Percentiles rank a stretch among this genome's conserved stretches.
These are phyloP conservation scores for Ophiodon elongatus DNA, from an alignment of 2,113 vertebrate species.

Conservation along the genomic window DNA sequence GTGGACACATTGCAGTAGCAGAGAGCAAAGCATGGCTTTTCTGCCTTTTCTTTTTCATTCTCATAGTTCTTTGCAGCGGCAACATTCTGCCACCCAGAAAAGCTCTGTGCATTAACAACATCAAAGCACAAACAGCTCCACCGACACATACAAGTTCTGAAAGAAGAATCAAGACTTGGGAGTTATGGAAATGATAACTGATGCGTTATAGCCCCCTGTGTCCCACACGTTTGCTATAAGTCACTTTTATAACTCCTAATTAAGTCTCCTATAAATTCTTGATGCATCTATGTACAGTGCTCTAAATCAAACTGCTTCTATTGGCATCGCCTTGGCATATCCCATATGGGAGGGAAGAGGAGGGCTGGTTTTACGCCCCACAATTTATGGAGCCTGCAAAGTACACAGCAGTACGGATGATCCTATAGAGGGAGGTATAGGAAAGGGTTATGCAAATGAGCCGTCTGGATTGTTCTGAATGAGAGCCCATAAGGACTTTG, in stretches of 20 bases:
- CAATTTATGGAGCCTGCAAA: slow-evolving; percentile 72
- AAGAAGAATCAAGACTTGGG: slow-evolving; percentile 52
- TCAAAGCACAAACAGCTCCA: slow-evolving; percentile 53
- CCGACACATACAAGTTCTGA: slow-evolving; percentile 53
- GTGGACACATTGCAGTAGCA: slow-evolving; percentile 19
- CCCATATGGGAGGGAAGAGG: slow-evolving; percentile 26
- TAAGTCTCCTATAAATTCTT: slow-evolving; percentile 74
- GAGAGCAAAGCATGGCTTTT: slow-evolving; percentile 14
- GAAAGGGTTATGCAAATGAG: slow-evolving; percentile 59
- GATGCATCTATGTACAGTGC: slow-evolving; percentile 70
- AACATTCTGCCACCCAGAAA: slow-evolving; percentile 39
- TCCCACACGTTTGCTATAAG: slow-evolving; percentile 70
- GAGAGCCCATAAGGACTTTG: neutral
- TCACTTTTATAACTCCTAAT: slow-evolving; percentile 79
- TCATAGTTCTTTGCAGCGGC: slow-evolving; percentile 13
- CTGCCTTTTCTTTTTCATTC: slow-evolving; percentile 36
- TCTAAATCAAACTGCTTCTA: slow-evolving; percentile 66
- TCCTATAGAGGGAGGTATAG: slow-evolving; percentile 46
- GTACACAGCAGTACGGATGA: slow-evolving; percentile 48
- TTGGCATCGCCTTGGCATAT: slow-evolving; percentile 54
- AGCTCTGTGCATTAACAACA: slow-evolving; percentile 55
- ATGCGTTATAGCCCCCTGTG: slow-evolving; percentile 57
- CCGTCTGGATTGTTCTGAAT: slow-evolving; percentile 45
- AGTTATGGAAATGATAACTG: slow-evolving; percentile 74
- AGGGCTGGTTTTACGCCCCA: slow-evolving; percentile 51